Percentiles rank a stretch among this genome's conserved stretches.
These are phyloP conservation scores for Pogonognathellus flavescens DNA, from an alignment of 1,140 invertebrate species.

Conservation along the genomic window DNA sequence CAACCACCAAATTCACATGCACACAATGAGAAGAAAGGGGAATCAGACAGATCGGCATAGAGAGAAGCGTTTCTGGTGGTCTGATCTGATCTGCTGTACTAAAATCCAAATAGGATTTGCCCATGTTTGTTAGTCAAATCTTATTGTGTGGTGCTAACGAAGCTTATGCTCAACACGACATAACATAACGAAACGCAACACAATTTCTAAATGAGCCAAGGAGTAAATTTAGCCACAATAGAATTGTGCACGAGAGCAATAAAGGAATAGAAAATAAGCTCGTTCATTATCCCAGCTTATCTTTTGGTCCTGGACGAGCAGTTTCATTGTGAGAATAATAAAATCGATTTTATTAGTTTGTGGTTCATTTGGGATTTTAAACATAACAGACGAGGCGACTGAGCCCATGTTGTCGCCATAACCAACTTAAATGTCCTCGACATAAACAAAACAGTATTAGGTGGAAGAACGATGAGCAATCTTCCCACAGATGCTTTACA, in stretches of 20 bases:
- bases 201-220: conserved; percentile 45
- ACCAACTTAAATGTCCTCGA: not conserved
- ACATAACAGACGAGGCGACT: conserved; percentile 20
- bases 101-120: conserved; percentile 41
- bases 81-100: conserved; percentile 13
- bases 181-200: conserved; percentile 1
- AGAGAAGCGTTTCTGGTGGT: not conserved
- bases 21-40: not conserved
- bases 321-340: conserved; percentile 41
- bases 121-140: conserved; percentile 28
- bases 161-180: not conserved
- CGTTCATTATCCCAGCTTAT: conserved; percentile 43
- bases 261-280: conserved; percentile 47
- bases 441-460: no score
- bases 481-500: conserved; percentile 41
- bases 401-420: not conserved
- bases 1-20: not conserved
- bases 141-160: conserved; percentile 29
- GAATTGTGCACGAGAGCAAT: conserved; percentile 22
- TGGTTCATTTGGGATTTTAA: conserved; percentile 49
- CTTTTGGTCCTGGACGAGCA: conserved; percentile 2
- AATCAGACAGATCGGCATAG: not conserved
- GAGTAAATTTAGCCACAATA: conserved; percentile 38
- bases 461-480: not conserved
- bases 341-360: conserved; percentile 53